Conservation (phyloP, 2,113 vertebrate genomes). For the Chinchilla lanigera region DNA sequence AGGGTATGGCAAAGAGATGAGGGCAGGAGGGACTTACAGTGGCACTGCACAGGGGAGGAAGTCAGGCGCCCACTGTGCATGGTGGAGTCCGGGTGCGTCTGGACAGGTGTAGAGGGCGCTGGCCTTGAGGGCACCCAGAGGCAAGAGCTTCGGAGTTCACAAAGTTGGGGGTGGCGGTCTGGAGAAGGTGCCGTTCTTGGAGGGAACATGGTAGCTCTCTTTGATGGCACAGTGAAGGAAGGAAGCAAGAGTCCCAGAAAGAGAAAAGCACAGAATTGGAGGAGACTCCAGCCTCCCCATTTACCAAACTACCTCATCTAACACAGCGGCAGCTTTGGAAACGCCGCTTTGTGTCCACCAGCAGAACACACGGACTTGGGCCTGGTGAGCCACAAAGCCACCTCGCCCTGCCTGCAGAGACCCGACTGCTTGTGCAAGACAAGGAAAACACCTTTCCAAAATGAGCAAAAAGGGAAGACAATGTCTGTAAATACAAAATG, state of each 20-base stretch:
- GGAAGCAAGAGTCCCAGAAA: background rate
- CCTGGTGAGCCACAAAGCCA: background rate
- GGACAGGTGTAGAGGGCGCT: background rate
- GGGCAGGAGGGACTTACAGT: background rate
- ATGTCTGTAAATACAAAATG: background rate
- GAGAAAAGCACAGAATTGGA: too few relatives aligned
- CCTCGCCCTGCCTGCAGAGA: background rate
- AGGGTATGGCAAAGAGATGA: accelerated
- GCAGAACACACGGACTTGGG: background rate
- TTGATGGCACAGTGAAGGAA: background rate
- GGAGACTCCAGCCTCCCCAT: background rate
- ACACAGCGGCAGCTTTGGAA: background rate
- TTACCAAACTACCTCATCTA: background rate
- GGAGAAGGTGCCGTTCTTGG: background rate
- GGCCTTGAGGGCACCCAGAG: background rate
- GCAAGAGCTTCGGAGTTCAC: background rate
- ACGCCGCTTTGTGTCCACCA: background rate
- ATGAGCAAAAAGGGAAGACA: background rate
- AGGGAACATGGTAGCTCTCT: background rate
- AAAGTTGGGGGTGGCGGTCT: background rate
- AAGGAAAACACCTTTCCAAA: background rate
- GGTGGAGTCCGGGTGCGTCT: background rate
- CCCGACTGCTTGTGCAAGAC: background rate
- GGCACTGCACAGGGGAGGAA: background rate
- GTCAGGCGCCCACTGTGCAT: accelerated